phyloP scores from a whole-genome alignment of 2,888 invertebrate genomes.

The Dryadula phaetusa region DNA sequence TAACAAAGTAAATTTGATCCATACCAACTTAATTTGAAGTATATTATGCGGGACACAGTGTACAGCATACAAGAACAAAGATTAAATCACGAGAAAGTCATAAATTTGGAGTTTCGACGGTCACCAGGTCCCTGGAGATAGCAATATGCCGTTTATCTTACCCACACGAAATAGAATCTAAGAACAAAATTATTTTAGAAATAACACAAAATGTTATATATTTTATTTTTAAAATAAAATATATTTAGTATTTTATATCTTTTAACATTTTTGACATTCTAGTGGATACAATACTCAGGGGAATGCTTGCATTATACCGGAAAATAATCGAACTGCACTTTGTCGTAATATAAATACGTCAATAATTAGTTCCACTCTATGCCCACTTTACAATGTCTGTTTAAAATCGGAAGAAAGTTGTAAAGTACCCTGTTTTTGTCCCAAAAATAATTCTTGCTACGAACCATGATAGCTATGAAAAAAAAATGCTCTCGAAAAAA shows the following conservation, averaged over 20 bases:
- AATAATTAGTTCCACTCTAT: too few species aligned
- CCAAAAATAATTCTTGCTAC: too few species aligned
- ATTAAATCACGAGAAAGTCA: conserved; percentile 54
- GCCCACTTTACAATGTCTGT: too few species aligned
- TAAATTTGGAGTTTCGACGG: conserved; percentile 55
- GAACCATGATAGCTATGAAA: too few species aligned
- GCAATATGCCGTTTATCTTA: conserved; percentile 54
- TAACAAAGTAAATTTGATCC: not conserved
- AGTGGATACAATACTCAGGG: too few species aligned
- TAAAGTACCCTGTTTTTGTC: too few species aligned
- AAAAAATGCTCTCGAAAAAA: too few species aligned
- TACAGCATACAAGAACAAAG: conserved; percentile 48
- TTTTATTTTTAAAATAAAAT: not conserved
- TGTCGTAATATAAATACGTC: too few species aligned
- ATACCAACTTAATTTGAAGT: conserved; percentile 12
- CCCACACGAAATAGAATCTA: conserved; percentile 49
- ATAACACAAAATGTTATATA: not conserved
- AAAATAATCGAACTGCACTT: too few species aligned
- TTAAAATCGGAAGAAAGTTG: too few species aligned
- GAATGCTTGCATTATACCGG: too few species aligned
- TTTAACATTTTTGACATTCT: not conserved
- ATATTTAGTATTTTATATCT: not conserved
- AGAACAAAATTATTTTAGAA: conserved; percentile 2
- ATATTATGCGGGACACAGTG: conserved; percentile 16
- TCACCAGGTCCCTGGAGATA: conserved; percentile 52